phyloP scores from a whole-genome alignment of 2,797 vertebrate species.

The Coregonus ussuriensis region DNA sequence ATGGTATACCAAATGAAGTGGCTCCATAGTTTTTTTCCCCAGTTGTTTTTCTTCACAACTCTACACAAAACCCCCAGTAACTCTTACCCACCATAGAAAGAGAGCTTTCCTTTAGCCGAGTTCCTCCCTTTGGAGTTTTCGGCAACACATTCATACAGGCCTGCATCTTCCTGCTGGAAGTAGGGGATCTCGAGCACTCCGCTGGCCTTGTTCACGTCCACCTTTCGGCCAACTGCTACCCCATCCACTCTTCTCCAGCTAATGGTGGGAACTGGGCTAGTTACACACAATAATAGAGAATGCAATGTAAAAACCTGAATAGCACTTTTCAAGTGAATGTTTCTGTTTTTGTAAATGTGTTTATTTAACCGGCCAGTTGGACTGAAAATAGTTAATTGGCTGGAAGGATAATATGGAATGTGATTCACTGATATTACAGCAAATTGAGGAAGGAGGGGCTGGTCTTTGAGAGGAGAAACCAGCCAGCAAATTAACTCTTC shows the following conservation, averaged over 20 bases:
- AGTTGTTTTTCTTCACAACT: background rate
- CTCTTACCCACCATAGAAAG: conserved; percentile 86
- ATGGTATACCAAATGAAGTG: too few relatives aligned
- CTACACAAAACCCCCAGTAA: background rate
- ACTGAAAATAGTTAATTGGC: too few relatives aligned
- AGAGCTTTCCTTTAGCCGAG: conserved; percentile 87
- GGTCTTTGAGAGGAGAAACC: too few relatives aligned
- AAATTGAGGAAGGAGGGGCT: too few relatives aligned
- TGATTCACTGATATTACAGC: too few relatives aligned
- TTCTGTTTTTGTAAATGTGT: too few relatives aligned
- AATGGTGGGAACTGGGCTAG: conserved; percentile 88
- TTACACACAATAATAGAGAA: conserved; percentile 21
- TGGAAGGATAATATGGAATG: too few relatives aligned
- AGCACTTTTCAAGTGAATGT: conserved; percentile 11
- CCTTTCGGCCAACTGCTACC: conserved; percentile 85
- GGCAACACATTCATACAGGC: conserved; percentile 88
- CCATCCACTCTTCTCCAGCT: conserved; percentile 89
- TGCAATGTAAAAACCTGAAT: conserved; percentile 29
- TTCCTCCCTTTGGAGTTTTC: conserved; percentile 92
- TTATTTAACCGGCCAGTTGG: too few relatives aligned
- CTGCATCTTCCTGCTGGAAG: conserved; percentile 92
- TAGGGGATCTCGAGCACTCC: conserved; percentile 93
- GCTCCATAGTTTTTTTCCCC: background rate
- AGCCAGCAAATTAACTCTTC: too few relatives aligned
- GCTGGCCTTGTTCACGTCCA: conserved; percentile 84